phyloP scores from a whole-genome alignment of 2,113 vertebrate species.

The Ursus arctos region DNA sequence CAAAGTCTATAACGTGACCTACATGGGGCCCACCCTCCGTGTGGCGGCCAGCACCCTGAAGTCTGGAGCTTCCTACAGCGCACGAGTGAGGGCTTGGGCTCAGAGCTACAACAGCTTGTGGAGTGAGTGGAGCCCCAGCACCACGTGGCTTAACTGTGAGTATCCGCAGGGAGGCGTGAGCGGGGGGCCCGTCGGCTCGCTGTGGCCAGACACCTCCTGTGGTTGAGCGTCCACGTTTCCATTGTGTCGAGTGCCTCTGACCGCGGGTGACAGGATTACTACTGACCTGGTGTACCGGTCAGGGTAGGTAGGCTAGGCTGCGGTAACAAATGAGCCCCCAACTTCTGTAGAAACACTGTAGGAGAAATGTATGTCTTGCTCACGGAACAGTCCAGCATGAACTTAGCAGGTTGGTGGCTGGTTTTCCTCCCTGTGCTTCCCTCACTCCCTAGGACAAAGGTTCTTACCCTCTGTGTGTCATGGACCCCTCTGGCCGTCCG shows the following conservation, averaged over 20 bases:
- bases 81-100: conserved; percentile 71
- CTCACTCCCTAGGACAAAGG: neutral
- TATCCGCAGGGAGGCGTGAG: neutral
- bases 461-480: neutral
- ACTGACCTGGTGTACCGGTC: rapidly evolving
- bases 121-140: conserved; percentile 88
- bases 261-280: rapidly evolving
- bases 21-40: conserved; percentile 62
- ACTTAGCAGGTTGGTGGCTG: neutral
- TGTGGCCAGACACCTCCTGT: neutral
- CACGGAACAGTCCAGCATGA: rapidly evolving
- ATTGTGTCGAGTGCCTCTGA: neutral
- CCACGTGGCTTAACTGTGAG: conserved; percentile 83
- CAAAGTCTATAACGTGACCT: neutral
- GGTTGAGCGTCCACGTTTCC: neutral
- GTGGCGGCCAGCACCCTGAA: conserved; percentile 72
- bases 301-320: neutral
- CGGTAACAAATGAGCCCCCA: neutral
- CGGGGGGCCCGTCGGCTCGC: rapidly evolving
- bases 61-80: conserved; percentile 65
- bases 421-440: too few relatives aligned
- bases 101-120: conserved; percentile 65
- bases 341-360: rapidly evolving
- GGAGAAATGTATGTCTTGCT: neutral
- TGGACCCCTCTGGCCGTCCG: neutral